Conservation (phyloP, 2,888 invertebrate genomes). For the Pherbina coryleti region DNA sequence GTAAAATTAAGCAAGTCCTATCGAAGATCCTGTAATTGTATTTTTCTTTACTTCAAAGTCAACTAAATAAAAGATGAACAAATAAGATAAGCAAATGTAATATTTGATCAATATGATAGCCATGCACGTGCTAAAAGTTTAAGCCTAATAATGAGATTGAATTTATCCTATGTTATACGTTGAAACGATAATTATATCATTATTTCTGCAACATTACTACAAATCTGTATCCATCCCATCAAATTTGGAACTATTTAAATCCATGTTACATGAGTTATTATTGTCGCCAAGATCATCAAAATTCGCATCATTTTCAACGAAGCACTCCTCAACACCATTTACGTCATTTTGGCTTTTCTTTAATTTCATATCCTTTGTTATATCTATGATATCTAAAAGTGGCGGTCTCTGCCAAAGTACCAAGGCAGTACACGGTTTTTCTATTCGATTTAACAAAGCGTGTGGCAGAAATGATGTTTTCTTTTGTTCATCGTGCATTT, state of each 20-base stretch:
- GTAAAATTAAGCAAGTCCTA: no score
- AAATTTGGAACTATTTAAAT: slow-evolving; percentile 64
- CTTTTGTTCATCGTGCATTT: slow-evolving; percentile 63
- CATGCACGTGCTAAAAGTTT: not conserved
- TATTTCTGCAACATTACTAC: slow-evolving; percentile 52
- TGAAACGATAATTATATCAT: slow-evolving; percentile 15
- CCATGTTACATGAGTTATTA: slow-evolving; percentile 69
- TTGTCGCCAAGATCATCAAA: slow-evolving; percentile 61
- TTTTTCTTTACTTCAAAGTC: no score
- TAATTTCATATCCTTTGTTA: slow-evolving; percentile 1
- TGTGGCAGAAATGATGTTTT: slow-evolving; percentile 78
- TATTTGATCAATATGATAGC: no score
- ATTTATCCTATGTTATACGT: not conserved
- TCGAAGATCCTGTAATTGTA: no score
- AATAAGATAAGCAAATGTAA: no score
- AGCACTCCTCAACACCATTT: slow-evolving; percentile 24
- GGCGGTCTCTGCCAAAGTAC: slow-evolving; percentile 86
- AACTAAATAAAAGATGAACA: no score
- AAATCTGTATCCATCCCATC: slow-evolving; percentile 68
- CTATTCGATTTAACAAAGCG: slow-evolving; percentile 75
- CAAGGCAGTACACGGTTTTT: slow-evolving; percentile 82
- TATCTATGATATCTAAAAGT: slow-evolving; percentile 62
- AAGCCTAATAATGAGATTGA: not conserved
- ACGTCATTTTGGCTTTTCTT: slow-evolving; percentile 24
- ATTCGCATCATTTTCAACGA: slow-evolving; percentile 36